Conservation (phyloP, 1,140 invertebrate genomes). For the Leptonema lineaticorne region DNA sequence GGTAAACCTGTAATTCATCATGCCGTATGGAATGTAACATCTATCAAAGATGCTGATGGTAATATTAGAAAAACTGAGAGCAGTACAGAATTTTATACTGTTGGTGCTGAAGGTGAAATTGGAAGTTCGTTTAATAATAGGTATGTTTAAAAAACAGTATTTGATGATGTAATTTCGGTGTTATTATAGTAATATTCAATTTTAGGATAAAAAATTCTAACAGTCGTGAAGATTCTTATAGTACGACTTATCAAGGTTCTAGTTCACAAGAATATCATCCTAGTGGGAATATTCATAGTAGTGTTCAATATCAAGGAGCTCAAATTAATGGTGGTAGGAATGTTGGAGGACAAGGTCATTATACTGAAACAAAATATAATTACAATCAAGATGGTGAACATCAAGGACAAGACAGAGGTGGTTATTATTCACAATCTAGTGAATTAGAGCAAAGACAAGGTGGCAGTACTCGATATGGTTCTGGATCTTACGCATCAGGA, state of each 20-base stretch:
- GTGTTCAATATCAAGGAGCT: neutral
- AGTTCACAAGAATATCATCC: neutral
- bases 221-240: neutral
- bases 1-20: constrained; percentile 40
- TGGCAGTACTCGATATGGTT: constrained; percentile 26
- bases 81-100: constrained; percentile 43
- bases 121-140: constrained; percentile 51
- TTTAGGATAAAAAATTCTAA: neutral
- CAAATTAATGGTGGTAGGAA: neutral
- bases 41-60: constrained; percentile 39
- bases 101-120: constrained; percentile 48
- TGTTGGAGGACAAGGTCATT: constrained; percentile 1
- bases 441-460: constrained; percentile 24
- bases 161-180: neutral
- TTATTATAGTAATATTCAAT: neutral
- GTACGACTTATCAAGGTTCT: neutral
- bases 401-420: neutral
- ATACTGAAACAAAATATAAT: neutral
- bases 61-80: constrained; percentile 41
- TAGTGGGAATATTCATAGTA: neutral
- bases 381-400: neutral
- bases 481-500: constrained; percentile 34
- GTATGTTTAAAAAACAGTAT: constrained; percentile 45
- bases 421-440: constrained; percentile 16
- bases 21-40: constrained; percentile 41